These are phyloP conservation scores for Hipparchia sbordonii DNA, from an alignment of 2,888 invertebrate species.

Conservation along the genomic window DNA sequence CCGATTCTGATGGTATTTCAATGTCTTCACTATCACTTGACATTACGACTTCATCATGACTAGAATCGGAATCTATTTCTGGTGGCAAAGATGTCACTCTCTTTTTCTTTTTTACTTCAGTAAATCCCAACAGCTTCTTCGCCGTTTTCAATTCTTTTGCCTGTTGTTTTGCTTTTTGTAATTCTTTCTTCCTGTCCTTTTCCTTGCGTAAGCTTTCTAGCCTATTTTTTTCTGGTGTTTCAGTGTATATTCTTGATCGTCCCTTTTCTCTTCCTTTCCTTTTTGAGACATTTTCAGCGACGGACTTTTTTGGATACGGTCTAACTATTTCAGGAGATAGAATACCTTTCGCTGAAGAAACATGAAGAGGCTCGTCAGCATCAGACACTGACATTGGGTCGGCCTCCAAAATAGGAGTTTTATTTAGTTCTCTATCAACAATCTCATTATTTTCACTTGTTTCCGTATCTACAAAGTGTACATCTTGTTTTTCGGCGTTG, in stretches of 20 bases:
- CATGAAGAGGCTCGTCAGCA: slow-evolving; percentile 34
- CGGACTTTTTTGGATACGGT: slow-evolving; percentile 39
- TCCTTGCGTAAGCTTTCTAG: no score
- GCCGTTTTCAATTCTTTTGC: no score
- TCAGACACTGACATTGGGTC: slow-evolving; percentile 35
- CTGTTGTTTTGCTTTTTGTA: no score
- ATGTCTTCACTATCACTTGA: no score
- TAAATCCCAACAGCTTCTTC: no score
- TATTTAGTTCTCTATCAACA: slow-evolving; percentile 38
- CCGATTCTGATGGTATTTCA: no score
- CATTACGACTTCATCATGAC: no score
- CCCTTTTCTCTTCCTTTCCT: slow-evolving; percentile 39
- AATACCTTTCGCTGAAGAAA: slow-evolving; percentile 29
- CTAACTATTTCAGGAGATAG: slow-evolving; percentile 23
- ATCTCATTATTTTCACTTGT: slow-evolving; percentile 3
- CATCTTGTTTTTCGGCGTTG: slow-evolving; percentile 35
- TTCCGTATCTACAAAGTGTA: slow-evolving; percentile 40
- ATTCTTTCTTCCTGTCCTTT: no score
- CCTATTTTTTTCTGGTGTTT: no score
- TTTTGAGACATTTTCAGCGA: slow-evolving; percentile 27
- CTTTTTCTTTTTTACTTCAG: no score
- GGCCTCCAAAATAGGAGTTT: slow-evolving; percentile 39
- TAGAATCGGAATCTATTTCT: no score
- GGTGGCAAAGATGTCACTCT: no score
- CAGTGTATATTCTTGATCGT: slow-evolving; percentile 36